phyloP scores from a whole-genome alignment of 1,140 invertebrate genomes.

The Trichomalopsis sarcophagae region DNA sequence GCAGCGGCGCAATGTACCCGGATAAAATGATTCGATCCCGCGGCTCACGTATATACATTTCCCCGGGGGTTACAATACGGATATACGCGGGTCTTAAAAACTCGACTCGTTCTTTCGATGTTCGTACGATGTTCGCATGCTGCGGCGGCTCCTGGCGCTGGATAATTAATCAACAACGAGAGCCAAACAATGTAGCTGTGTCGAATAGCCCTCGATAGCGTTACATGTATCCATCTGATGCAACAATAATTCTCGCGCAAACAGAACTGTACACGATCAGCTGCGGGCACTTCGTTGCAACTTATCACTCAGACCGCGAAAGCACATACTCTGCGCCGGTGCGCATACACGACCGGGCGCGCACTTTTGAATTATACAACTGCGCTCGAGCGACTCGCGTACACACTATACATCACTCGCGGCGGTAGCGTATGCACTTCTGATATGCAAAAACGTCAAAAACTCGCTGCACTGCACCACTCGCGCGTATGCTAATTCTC shows the following conservation, averaged over 20 bases:
- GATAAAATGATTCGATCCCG: slow-evolving; percentile 19
- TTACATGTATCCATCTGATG: too few relatives aligned
- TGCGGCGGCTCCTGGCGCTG: neutral
- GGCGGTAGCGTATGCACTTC: neutral
- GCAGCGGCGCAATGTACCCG: neutral
- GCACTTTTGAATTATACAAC: neutral
- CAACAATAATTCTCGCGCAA: too few relatives aligned
- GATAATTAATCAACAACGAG: neutral
- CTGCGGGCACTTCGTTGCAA: too few relatives aligned
- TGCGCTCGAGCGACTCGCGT: too few relatives aligned
- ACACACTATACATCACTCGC: neutral
- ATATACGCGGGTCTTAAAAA: neutral
- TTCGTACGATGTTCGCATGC: neutral
- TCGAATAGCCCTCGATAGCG: too few relatives aligned
- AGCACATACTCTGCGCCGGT: neutral
- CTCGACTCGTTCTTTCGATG: neutral
- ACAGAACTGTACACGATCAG: too few relatives aligned
- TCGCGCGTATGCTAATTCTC: neutral
- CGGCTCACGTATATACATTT: slow-evolving; percentile 11
- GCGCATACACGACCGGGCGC: too few relatives aligned
- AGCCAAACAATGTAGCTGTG: neutral
- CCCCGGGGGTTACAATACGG: neutral
- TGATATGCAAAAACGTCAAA: neutral
- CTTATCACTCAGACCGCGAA: too few relatives aligned
- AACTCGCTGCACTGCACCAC: neutral